Conservation (phyloP, 92 coral and sea anemone genomes). For the Siderastrea radians region DNA sequence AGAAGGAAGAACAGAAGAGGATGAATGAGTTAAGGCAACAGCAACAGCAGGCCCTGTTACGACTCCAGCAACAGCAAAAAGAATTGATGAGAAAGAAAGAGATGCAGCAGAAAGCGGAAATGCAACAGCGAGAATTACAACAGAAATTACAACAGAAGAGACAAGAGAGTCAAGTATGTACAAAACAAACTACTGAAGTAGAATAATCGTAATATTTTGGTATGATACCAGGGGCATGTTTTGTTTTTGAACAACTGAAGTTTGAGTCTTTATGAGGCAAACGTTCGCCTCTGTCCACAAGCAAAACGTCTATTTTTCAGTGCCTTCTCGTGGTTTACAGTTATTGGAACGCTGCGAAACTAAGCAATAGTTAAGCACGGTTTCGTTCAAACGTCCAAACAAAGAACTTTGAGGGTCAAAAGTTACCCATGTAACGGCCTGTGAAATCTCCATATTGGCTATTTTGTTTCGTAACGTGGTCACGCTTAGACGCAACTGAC, state of each 20-base stretch:
- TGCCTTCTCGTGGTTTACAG: no score
- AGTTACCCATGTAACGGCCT: no score
- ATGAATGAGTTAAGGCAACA: constrained; percentile 72
- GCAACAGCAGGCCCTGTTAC: constrained; percentile 83
- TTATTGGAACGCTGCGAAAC: no score
- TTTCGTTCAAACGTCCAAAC: no score
- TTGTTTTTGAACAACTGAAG: neutral
- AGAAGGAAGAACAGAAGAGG: constrained; percentile 65
- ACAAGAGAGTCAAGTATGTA: constrained; percentile 68
- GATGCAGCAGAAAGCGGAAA: constrained; percentile 72
- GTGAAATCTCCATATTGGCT: no score
- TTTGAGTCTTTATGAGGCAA: no score
- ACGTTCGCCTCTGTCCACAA: no score
- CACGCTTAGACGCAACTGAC: no score
- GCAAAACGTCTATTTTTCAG: no score
- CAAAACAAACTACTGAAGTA: neutral
- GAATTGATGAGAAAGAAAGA: constrained; percentile 86
- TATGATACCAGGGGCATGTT: neutral
- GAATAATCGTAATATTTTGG: neutral
- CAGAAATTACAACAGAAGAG: constrained; percentile 92
- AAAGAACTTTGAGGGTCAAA: no score
- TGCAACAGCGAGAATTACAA: constrained; percentile 78
- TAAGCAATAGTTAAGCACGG: no score
- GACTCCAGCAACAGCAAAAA: constrained; percentile 86
- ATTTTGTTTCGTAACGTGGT: no score